phyloP scores from a whole-genome alignment of 1,140 invertebrate genomes.

The Cyphomyrmex costatus region DNA sequence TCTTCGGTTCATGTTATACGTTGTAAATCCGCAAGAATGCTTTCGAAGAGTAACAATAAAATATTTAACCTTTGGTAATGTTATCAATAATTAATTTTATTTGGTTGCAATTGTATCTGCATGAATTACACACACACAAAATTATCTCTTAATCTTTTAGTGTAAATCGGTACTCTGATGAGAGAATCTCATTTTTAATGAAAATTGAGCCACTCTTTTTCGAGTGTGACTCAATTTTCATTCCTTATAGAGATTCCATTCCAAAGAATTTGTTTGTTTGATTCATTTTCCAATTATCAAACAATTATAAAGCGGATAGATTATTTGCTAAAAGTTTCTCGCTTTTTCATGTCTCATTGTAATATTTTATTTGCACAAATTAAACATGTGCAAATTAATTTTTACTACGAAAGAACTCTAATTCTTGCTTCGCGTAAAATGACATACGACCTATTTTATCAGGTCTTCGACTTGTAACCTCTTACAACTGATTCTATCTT shows the following conservation, averaged over 20 bases:
- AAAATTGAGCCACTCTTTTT: too few relatives aligned
- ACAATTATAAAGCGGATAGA: neutral
- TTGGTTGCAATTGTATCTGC: neutral
- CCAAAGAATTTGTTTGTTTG: neutral
- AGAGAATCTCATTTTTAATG: too few relatives aligned
- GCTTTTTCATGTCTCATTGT: neutral
- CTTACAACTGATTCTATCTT: neutral
- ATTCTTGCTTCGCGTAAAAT: neutral
- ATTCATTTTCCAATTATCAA: neutral
- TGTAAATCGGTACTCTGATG: too few relatives aligned
- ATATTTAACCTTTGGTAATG: neutral
- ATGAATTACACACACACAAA: neutral
- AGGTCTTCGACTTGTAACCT: constrained; percentile 1
- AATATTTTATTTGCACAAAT: neutral
- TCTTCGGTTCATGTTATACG: constrained; percentile 20
- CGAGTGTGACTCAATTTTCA: too few relatives aligned
- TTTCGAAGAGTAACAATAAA: neutral
- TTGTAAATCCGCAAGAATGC: neutral
- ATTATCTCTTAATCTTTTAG: neutral
- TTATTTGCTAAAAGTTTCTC: neutral
- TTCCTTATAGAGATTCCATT: too few relatives aligned
- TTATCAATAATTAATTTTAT: neutral
- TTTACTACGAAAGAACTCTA: neutral
- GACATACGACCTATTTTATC: neutral
- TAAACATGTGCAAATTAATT: neutral